These are phyloP conservation scores for Andricus quercusramuli DNA, from an alignment of 2,888 invertebrate genomes.

Conservation along the genomic window DNA sequence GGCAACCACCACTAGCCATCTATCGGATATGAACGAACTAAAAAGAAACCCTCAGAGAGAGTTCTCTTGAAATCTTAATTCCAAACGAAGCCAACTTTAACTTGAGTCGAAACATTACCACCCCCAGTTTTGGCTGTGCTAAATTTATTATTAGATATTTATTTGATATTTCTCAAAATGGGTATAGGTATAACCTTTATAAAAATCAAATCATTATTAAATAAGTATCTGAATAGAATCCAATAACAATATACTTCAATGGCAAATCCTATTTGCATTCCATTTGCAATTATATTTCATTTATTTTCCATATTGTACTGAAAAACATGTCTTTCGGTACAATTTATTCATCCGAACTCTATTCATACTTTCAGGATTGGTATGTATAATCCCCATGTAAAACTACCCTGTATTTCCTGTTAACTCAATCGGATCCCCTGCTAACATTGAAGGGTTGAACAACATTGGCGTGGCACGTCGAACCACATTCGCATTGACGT, in stretches of 20 bases:
- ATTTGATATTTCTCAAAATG: too few relatives aligned
- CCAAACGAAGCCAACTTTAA: too few relatives aligned
- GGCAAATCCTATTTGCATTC: background rate
- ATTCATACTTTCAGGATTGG: background rate
- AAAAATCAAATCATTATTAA: background rate
- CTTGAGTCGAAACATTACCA: too few relatives aligned
- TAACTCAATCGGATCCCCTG: conserved; percentile 15
- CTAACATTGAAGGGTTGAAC: conserved; percentile 9
- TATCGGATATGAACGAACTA: too few relatives aligned
- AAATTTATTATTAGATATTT: too few relatives aligned
- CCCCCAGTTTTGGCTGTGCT: too few relatives aligned
- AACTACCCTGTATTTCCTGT: conserved; percentile 19
- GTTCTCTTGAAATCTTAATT: too few relatives aligned
- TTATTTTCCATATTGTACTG: background rate
- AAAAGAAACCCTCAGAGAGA: too few relatives aligned
- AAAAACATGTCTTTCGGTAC: background rate
- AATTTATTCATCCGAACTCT: background rate
- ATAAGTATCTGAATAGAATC: background rate
- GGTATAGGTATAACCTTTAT: background rate
- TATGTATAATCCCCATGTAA: background rate
- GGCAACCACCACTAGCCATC: too few relatives aligned
- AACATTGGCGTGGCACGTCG: background rate
- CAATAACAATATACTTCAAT: too few relatives aligned
- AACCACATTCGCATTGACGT: background rate
- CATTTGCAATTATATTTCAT: background rate